These are phyloP conservation scores for Ctenosaura bakeri DNA, from an alignment of 2,797 vertebrate species.

Conservation along the genomic window DNA sequence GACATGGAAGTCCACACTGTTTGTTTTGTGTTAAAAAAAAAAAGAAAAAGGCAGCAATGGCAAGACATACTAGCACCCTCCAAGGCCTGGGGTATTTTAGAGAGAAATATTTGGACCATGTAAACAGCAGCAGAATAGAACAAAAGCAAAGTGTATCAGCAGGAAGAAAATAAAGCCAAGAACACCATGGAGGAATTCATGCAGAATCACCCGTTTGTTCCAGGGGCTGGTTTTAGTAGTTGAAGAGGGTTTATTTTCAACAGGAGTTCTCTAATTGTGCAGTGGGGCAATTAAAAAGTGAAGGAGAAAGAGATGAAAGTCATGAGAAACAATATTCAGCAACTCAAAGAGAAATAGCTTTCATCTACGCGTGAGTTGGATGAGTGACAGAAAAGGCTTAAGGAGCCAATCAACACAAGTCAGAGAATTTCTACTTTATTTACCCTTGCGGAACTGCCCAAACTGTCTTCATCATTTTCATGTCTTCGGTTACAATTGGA, in stretches of 20 bases:
- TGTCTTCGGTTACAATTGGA: conserved; percentile 83
- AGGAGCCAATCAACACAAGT: conserved; percentile 25
- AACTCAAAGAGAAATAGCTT: conserved; percentile 30
- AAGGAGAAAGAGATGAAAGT: conserved; percentile 19
- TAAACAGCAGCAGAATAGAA: conserved; percentile 19
- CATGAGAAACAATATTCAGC: conserved; percentile 35
- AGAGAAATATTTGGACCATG: conserved; percentile 20
- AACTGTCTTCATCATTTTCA: conserved; percentile 96
- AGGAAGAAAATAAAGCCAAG: conserved; percentile 10
- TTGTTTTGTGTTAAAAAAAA: neutral
- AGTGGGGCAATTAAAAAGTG: conserved; percentile 38
- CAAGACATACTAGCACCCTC: neutral
- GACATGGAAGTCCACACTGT: neutral
- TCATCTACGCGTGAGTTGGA: conserved; percentile 33
- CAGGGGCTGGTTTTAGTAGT: conserved; percentile 67
- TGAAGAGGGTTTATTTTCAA: conserved; percentile 56
- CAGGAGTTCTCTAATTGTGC: conserved; percentile 39
- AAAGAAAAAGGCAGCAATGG: neutral
- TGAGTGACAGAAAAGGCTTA: conserved; percentile 18
- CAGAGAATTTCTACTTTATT: conserved; percentile 65
- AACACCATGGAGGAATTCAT: conserved; percentile 33
- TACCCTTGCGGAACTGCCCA: conserved; percentile 94
- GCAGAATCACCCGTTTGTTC: conserved; percentile 78
- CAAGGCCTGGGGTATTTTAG: neutral
- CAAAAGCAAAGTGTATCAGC: conserved; percentile 17